These are phyloP conservation scores for Trichomycterus rosablanca DNA, from an alignment of 2,113 vertebrate species.

Conservation along the genomic window DNA sequence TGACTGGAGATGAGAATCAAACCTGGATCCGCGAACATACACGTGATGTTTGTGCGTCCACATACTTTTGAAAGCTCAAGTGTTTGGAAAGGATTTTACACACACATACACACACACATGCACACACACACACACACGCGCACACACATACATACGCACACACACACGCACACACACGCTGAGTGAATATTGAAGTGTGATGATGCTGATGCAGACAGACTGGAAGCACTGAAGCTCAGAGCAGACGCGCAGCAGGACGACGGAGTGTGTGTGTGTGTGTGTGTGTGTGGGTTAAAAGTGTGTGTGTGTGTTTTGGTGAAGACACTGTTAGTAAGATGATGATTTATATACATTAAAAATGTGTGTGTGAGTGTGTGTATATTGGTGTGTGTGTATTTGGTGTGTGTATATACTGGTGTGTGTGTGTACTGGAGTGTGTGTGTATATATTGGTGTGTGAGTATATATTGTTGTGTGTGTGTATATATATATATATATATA, in stretches of 20 bases:
- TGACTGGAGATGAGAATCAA: too few species aligned
- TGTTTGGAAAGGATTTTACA: too few species aligned
- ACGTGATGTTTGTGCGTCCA: too few species aligned
- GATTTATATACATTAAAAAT: constrained; percentile 1
- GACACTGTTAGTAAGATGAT: not conserved
- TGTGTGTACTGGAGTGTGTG: not conserved
- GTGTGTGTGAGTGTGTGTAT: not conserved
- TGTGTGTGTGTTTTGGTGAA: constrained; percentile 17
- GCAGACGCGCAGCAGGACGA: constrained; percentile 8
- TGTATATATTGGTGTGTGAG: too few species aligned
- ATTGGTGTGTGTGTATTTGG: not conserved
- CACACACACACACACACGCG: constrained; percentile 15
- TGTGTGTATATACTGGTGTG: not conserved
- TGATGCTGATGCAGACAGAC: constrained; percentile 29
- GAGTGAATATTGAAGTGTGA: not conserved
- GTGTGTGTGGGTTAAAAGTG: not conserved
- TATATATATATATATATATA: too few species aligned
- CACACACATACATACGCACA: constrained; percentile 14
- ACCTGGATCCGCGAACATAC: too few species aligned
- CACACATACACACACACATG: not conserved
- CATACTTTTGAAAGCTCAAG: too few species aligned
- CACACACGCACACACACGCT: constrained; percentile 16
- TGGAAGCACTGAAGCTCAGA: constrained; percentile 27
- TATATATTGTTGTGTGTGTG: too few species aligned
- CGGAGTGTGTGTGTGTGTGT: not conserved